Base-by-base conservation (phyloP, 2,888 invertebrate genomes). In the Physocephala rufipes region DNA sequence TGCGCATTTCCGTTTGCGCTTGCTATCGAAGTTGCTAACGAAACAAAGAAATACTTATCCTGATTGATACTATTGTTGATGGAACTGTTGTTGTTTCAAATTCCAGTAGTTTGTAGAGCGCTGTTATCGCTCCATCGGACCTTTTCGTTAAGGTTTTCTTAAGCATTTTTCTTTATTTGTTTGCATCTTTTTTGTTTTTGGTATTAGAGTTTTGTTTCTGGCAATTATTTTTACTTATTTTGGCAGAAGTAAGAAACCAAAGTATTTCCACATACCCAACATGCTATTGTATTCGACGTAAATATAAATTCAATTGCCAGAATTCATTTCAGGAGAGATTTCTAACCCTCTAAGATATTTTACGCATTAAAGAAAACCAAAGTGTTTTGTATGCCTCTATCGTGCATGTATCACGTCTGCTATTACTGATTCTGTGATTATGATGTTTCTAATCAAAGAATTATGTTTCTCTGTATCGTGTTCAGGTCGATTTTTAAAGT, bases 191-290 rank as follows among this genome's bases (percentile, higher is more conserved):
- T 63, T 55, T 36, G 16, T 43, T 53, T 26, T 28, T 55, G 2
- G 24, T 4, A 21, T 15, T 13, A n/a, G n/a, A n/a, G n/a, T 36
- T 53, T 43, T 55, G 43, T 67, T 47, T 59, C 26, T 47, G 59
- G 67, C 67, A 67, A 67, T 67, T 67, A 67, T 67, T 67, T 67
- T 59, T 67, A 59, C 67, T 67, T 59, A 67, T 67, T 67, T 67
- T 49, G 47, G 67, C 59, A 67, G 59, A 67, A 67, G 59, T 21
- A 67, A 59, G 66, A 19, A 66, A 66, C 28, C 19, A 55, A 53
- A n/a, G 21, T n/a, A 26, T 26, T n/a, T 30, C 9, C 65, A 65
- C 51, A 49, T 16, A 51, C 26, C 30, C n/a, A 59, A 1, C 47
- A 62, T 26, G 49, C n/a, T n/a, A n/a, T n/a, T n/a, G n/a, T n/a